phyloP scores from a whole-genome alignment of 1,140 invertebrate genomes.

The Octopus bimaculoides region DNA sequence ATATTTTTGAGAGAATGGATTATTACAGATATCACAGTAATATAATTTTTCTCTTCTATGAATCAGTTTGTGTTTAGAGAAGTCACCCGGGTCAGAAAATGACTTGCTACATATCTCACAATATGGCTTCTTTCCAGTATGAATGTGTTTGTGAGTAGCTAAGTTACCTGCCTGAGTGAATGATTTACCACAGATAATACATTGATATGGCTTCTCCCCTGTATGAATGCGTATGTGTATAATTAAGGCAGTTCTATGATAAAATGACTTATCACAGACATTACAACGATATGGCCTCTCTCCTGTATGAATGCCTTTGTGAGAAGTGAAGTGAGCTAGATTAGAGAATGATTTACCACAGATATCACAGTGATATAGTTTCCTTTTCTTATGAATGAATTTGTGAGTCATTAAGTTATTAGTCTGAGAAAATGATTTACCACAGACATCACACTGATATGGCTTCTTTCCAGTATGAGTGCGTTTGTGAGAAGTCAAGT shows the following conservation, averaged over 20 bases:
- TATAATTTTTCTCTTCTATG: too few relatives aligned
- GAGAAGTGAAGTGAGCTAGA: slow-evolving; percentile 37
- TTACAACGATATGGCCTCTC: slow-evolving; percentile 92
- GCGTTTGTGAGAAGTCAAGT: slow-evolving; percentile 11
- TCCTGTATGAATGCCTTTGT: slow-evolving; percentile 71
- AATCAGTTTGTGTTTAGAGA: too few relatives aligned
- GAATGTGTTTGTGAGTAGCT: too few relatives aligned
- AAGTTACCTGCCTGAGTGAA: too few relatives aligned
- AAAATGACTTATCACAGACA: slow-evolving; percentile 94
- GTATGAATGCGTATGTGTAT: slow-evolving; percentile 51
- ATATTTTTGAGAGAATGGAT: too few relatives aligned
- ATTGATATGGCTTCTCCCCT: slow-evolving; percentile 17
- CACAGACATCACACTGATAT: slow-evolving; percentile 11
- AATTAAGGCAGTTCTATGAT: slow-evolving; percentile 34
- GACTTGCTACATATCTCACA: too few relatives aligned
- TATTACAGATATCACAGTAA: too few relatives aligned
- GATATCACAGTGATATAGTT: slow-evolving; percentile 21
- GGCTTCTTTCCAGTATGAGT: neutral
- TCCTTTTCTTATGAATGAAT: neutral
- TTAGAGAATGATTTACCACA: slow-evolving; percentile 27
- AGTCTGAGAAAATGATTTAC: slow-evolving; percentile 30
- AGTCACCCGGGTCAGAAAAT: too few relatives aligned
- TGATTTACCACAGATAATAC: too few relatives aligned
- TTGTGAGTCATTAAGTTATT: neutral
- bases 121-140: too few relatives aligned